Percentiles rank a stretch among this genome's conserved stretches.
These are phyloP conservation scores for Solen grandis DNA, from an alignment of 1,140 invertebrate species.

Conservation along the genomic window DNA sequence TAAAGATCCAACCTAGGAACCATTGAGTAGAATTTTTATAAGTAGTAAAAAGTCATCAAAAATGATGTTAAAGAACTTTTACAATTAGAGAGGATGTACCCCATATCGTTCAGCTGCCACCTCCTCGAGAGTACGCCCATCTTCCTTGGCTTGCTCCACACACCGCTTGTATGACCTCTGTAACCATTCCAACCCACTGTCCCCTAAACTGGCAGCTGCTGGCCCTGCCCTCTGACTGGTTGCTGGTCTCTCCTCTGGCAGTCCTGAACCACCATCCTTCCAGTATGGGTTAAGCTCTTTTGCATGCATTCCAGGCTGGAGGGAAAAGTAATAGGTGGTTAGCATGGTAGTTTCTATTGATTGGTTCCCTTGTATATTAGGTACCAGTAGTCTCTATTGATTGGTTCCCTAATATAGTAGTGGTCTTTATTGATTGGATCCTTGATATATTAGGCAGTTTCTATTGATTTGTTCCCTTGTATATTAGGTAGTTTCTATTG, in stretches of 20 bases:
- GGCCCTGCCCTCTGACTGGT: slow-evolving; percentile 22
- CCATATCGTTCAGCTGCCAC: slow-evolving; percentile 86
- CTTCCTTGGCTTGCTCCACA: slow-evolving; percentile 84
- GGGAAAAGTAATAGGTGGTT: too few relatives aligned
- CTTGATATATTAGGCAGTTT: too few relatives aligned
- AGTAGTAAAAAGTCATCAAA: too few relatives aligned
- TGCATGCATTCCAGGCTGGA: slow-evolving; percentile 86
- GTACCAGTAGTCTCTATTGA: too few relatives aligned
- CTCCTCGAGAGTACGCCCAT: slow-evolving; percentile 84
- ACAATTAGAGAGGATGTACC: too few relatives aligned
- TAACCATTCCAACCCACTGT: slow-evolving; percentile 83
- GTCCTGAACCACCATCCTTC: slow-evolving; percentile 92
- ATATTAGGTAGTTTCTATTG: too few relatives aligned
- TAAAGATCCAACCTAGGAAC: too few relatives aligned
- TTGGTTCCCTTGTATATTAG: too few relatives aligned
- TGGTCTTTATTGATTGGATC: background rate
- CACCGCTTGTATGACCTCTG: slow-evolving; percentile 83
- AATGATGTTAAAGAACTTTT: too few relatives aligned
- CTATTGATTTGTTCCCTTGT: too few relatives aligned
- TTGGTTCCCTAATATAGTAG: background rate
- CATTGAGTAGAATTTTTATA: too few relatives aligned
- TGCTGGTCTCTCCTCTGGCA: slow-evolving; percentile 82
- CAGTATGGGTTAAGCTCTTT: slow-evolving; percentile 96
- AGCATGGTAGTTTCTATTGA: too few relatives aligned
- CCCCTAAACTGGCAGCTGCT: slow-evolving; percentile 53